Evolutionary conservation across 2,888 invertebrate species (phyloP), one percentile per base, ranked within the genome.

Genomic region (Drosophila algonquin): DNA sequence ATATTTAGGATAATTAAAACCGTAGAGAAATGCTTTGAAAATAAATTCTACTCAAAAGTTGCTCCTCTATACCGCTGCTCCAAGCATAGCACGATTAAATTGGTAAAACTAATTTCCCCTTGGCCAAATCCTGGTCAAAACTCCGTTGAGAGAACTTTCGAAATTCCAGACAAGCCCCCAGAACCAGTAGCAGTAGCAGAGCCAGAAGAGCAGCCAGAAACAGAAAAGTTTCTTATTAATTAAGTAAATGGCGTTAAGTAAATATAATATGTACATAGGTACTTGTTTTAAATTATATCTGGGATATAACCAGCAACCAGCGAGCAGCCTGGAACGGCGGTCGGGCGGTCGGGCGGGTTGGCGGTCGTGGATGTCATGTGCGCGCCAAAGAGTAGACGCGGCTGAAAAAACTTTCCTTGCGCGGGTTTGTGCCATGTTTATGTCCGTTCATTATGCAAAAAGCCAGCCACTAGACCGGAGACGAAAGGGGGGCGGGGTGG

Each of bases 361-460:
- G 18, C 18, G 18, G 18, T 18, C 61, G 16, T 55, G n/a, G 32
- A 58, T 27, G 61, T 57, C 80, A 80, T 80, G 87, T 76, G 81
- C 81, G 52, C 81, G 50, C 56, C 76, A 63, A 67, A 64, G 46
- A 62, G 63, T 51, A 50, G 58, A 64, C 63, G 58, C 44, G 69
- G 71, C 67, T 63, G 62, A 68, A 62, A 79, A 81, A 67, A 67
- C 56, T 76, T 79, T 79, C 59, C 46, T 21, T 16, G 55, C 45
- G 35, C 18, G 44, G 55, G 48, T 68, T 52, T 58, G 40, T 32
- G 51, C 63, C 70, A 59, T 80, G 75, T 86, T 86, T 77, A 74
- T 81, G 81, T 74, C 75, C 85, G 77, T 86, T 85, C 84, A 85
- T 85, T 85, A 85, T 85, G 85, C 85, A 85, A 86, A 88, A 76